Conservation (phyloP, 2,797 vertebrate species). For the Gallinago nigripennis region DNA sequence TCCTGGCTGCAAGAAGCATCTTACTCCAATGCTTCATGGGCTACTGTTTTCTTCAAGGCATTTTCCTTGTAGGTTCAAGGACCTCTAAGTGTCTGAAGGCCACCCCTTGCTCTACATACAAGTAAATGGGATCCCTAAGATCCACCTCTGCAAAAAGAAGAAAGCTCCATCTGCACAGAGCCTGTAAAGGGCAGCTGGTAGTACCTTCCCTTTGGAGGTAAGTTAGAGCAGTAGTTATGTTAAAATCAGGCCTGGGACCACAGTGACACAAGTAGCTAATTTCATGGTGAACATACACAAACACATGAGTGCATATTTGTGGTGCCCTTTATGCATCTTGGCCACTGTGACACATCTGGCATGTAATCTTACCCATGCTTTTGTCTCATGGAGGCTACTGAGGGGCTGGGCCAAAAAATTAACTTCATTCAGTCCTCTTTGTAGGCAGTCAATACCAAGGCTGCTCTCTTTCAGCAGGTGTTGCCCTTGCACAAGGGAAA, state of each 20-base stretch:
- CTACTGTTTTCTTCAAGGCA: background rate
- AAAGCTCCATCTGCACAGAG: background rate
- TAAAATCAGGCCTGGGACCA: background rate
- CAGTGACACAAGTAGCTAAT: background rate
- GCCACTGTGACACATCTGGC: background rate
- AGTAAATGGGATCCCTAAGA: background rate
- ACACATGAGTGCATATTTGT: background rate
- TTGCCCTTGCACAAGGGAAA: background rate
- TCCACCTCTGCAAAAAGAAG: background rate
- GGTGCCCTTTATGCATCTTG: background rate
- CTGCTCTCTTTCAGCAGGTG: background rate
- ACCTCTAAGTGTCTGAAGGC: background rate
- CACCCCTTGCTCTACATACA: background rate
- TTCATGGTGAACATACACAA: background rate
- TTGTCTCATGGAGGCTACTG: background rate
- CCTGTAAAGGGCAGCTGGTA: background rate
- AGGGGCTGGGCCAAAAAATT: background rate
- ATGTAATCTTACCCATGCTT: background rate
- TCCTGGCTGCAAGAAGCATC: background rate
- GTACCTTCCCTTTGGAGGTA: background rate
- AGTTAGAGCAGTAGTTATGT: background rate
- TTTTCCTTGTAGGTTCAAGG: background rate
- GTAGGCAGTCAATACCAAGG: background rate
- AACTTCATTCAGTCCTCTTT: background rate
- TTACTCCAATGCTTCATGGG: background rate